Conservation (phyloP, 2,888 invertebrate genomes). For the Clostera curtula region DNA sequence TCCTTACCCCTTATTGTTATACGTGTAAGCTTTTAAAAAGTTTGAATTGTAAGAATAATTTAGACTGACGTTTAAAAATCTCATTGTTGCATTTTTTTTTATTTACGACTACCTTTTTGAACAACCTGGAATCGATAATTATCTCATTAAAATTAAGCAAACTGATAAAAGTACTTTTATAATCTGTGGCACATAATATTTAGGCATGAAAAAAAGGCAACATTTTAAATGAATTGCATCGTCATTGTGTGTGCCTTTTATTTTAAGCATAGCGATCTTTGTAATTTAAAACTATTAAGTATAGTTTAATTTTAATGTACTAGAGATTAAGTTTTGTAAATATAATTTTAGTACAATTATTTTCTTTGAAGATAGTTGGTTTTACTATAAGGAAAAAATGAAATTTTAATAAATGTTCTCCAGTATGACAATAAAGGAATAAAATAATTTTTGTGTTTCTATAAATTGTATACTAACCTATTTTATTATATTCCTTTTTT, state of each 20-base stretch:
- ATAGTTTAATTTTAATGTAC: conserved; percentile 30
- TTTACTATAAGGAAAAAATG: conserved; percentile 64
- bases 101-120: conserved; percentile 2
- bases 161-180: conserved; percentile 8
- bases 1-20: conserved; percentile 40
- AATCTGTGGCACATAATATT: conserved; percentile 15
- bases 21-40: no score
- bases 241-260: conserved; percentile 53
- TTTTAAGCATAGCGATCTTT: conserved; percentile 37
- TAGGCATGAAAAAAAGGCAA: conserved; percentile 20
- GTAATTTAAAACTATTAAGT: conserved; percentile 56
- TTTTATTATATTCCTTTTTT: no score
- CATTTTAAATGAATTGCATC: conserved; percentile 18
- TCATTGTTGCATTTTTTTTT: conserved; percentile 2
- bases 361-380: conserved; percentile 62
- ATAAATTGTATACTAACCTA: no score
- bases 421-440: conserved; percentile 72
- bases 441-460: conserved; percentile 38
- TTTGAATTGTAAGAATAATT: no score
- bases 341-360: conserved; percentile 63
- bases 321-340: conserved; percentile 53
- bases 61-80: no score
- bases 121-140: conserved; percentile 1
- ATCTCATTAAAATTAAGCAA: conserved; percentile 9
- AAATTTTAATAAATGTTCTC: conserved; percentile 66